A percentile compares a stretch with the other conserved stretches of the same genome.
phyloP scores from a whole-genome alignment of 1,140 invertebrate species.

The Piezodorus guildinii region DNA sequence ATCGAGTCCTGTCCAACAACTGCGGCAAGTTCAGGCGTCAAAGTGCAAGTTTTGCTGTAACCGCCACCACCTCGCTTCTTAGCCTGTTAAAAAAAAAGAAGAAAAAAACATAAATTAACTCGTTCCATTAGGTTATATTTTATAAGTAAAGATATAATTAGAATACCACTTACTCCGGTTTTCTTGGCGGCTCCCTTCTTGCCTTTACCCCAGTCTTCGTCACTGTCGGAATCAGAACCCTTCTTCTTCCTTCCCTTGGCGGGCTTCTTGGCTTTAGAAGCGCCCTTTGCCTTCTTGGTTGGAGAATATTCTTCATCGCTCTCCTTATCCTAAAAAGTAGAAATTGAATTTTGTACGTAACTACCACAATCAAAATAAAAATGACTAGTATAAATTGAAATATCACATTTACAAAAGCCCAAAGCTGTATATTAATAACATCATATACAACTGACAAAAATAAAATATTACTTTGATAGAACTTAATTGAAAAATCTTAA shows the following conservation, averaged over 20 bases:
- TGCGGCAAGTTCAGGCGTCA: constrained; percentile 75
- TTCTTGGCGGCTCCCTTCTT: constrained; percentile 40
- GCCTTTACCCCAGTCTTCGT: constrained; percentile 62
- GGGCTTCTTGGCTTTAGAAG: constrained; percentile 37
- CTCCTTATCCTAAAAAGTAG: constrained; percentile 38
- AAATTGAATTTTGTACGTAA: too few relatives aligned
- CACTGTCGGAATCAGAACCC: constrained; percentile 60
- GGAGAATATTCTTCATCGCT: constrained; percentile 57
- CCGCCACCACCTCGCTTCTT: constrained; percentile 44
- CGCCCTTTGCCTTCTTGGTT: constrained; percentile 41
- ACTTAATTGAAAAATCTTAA: too few relatives aligned
- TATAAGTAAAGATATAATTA: not conserved
- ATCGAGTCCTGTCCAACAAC: constrained; percentile 74
- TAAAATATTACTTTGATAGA: too few relatives aligned
- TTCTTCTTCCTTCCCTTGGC: constrained; percentile 52
- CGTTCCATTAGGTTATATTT: too few relatives aligned
- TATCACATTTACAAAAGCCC: not conserved
- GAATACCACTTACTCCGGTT: constrained; percentile 22
- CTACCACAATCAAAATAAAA: too few relatives aligned
- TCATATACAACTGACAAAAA: too few relatives aligned
- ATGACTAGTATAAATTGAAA: too few relatives aligned
- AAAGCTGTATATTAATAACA: too few relatives aligned
- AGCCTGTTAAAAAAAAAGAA: constrained; percentile 30
- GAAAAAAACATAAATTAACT: not conserved
- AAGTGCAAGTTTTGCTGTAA: constrained; percentile 66